phyloP scores from a whole-genome alignment of 1,140 invertebrate species.

The Anoplophora glabripennis region DNA sequence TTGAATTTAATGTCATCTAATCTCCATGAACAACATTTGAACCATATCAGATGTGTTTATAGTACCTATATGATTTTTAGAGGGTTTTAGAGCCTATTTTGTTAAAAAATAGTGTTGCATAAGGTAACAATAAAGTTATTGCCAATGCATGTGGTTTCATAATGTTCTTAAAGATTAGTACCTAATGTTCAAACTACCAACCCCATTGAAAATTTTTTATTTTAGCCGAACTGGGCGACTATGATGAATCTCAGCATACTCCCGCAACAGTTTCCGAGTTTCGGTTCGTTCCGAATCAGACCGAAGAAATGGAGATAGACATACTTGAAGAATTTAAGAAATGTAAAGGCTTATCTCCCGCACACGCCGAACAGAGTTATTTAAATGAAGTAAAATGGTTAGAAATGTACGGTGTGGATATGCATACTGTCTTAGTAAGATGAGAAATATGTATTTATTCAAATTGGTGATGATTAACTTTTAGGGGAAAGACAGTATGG shows the following conservation, averaged over 20 bases:
- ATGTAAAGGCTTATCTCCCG: slow-evolving; percentile 78
- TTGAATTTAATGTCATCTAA: too few species aligned
- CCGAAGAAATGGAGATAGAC: slow-evolving; percentile 88
- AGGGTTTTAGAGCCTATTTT: too few species aligned
- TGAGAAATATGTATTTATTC: background rate
- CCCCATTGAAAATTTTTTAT: slow-evolving; percentile 3
- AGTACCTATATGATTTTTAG: too few species aligned
- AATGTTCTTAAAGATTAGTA: too few species aligned
- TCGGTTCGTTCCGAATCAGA: slow-evolving; percentile 90
- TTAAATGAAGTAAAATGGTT: slow-evolving; percentile 93
- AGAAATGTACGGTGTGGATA: slow-evolving; percentile 96
- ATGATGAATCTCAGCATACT: slow-evolving; percentile 85
- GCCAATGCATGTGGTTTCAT: too few species aligned
- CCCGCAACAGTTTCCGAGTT: slow-evolving; percentile 97
- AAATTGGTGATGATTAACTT: background rate
- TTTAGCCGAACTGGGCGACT: slow-evolving; percentile 95
- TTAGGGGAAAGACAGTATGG: slow-evolving; percentile 90
- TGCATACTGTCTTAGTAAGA: slow-evolving; percentile 81
- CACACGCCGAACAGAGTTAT: slow-evolving; percentile 89
- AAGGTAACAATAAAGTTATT: too few species aligned
- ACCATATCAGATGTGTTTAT: too few species aligned
- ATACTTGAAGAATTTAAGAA: slow-evolving; percentile 89
- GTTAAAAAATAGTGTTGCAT: too few species aligned
- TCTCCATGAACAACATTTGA: too few species aligned
- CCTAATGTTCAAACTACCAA: too few species aligned